Percentiles rank a stretch among this genome's conserved stretches.
phyloP scores from a whole-genome alignment of 2,113 vertebrate genomes.

The Indri indri region DNA sequence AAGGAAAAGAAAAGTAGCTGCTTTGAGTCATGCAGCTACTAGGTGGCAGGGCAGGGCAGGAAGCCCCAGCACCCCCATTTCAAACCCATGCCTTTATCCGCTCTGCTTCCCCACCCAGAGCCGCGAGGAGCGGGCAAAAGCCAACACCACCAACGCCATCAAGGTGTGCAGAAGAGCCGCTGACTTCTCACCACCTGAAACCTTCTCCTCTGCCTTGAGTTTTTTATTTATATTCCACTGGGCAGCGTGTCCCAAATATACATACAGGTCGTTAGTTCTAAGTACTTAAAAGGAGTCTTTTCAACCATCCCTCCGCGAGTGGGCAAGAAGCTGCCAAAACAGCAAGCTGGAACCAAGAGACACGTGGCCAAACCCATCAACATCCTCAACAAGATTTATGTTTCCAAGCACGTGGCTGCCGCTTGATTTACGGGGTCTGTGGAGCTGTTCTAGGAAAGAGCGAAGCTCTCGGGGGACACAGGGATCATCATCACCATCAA shows the following conservation, averaged over 20 bases:
- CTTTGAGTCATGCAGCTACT: not conserved
- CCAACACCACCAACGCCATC: fast-evolving
- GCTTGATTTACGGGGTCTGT: not conserved
- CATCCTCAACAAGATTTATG: not conserved
- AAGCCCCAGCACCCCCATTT: not conserved
- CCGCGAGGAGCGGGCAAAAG: not conserved
- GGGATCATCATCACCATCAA: not conserved
- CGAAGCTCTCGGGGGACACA: not conserved
- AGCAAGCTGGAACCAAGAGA: not conserved
- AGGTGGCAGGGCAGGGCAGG: not conserved
- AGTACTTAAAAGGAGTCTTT: slow-evolving; percentile 69
- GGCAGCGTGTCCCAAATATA: slow-evolving; percentile 45
- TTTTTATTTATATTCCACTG: slow-evolving; percentile 60
- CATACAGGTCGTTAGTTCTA: slow-evolving; percentile 48
- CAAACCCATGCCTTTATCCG: not conserved
- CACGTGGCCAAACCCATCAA: slow-evolving; percentile 39
- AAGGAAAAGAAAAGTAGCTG: not conserved
- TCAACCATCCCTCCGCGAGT: slow-evolving; percentile 19
- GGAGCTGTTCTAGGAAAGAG: not conserved
- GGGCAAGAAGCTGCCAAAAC: not conserved
- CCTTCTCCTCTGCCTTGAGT: not conserved
- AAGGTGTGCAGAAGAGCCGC: not conserved
- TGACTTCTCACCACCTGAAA: not conserved
- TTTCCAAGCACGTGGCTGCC: not conserved
- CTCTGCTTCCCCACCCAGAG: not conserved